Evolutionary conservation across 2,113 vertebrate genomes (phyloP), one percentile per base, ranked within the genome.

Genomic region (Anarhynchus alexandrinus): DNA sequence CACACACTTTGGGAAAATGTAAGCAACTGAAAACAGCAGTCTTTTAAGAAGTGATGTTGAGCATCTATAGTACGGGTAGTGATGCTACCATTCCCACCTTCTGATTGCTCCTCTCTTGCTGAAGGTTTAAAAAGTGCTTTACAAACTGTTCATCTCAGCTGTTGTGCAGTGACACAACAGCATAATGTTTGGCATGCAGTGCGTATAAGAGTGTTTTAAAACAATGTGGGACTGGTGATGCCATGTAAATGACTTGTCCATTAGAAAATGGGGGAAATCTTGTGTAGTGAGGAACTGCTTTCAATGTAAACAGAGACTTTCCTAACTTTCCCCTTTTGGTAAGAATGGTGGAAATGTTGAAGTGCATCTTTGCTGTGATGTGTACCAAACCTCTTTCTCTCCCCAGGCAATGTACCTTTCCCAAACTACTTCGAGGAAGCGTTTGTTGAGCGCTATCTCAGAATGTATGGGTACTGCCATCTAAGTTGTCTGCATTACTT

Each of bases 21-120:
- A 43, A 79, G 30, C 36, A 80, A 29, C n/a, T 61, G 74, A 65
- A 72, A 82, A 59, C 9, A 47, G 14, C 21, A 52, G 42, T 73
- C 18, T 81, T 86, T 36, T 40, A 77, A 51, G 58, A 69, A 49
- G 8, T 40, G 36, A 2, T 49, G 27, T 66, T 85, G 79, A 86
- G 36, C 5, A 25, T 45, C 54, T 0, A 0, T n/a, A 54, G 21
- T 69, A 57, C 3, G 10, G 42, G 29, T 61, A 13, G 15, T 34
- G 20, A 23, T 91, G 42, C 25, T 82, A 3, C 57, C 4, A 3
- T 15, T 82, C 34, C 52, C 29, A 40, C 14, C 36, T 94, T 76
- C 29, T 58, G 55, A 14, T 54, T 58, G 14, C 19, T 91, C 2
- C 55, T 62, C 7, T 70, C 38, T 51, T 89, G 21, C 36, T 89